Evolutionary conservation across 1,140 invertebrate genomes (phyloP), one percentile per base, ranked within the genome.

Genomic region (Leptinotarsa lineolata): DNA sequence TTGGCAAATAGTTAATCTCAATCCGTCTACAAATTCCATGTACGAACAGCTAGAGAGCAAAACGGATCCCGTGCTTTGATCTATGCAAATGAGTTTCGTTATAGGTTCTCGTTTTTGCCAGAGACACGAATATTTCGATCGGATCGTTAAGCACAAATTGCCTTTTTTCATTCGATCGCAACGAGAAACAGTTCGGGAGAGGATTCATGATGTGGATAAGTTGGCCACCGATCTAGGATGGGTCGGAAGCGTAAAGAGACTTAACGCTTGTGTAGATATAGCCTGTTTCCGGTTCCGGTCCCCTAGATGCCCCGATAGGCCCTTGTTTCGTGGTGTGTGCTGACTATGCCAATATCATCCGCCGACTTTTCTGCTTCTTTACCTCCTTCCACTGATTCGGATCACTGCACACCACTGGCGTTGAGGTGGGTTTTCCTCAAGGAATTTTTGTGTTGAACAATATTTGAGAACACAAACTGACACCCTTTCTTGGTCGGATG

Each of bases 251-350:
- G 70, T 54, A 68, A 77, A 64, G 72, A 75, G 69, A 78, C 70
- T 80, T 81, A 81, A 80, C 80, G 79, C 80, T 81, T 81, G 79
- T 81, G 79, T 80, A 79, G 79, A 72, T 69, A 73, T 69, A 68
- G 74, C 65, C 75, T 70, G 81, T 80, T 82, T 82, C 81, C 81
- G 81, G 79, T 82, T 82, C 81, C 81, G 81, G 81, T 81, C 76
- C 80, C 76, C 76, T 81, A 78, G 81, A 81, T 81, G 79, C 72
- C 72, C 77, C 76, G 80, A 79, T 80, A 79, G 77, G 74, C 70
- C 78, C 77, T 66, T 59, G 61, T 64, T 61, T 68, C 44, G 67
- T 68, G 45, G 46, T n/a, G 20, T 63, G 22, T 63, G 60, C 20
- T 21, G 60, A 20, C 20, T 63, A 63, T 63, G 60, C 60, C 60